A percentile compares a stretch with the other conserved stretches of the same genome.
phyloP scores from a whole-genome alignment of 2,797 vertebrate genomes.

The Aphelocoma californica region DNA sequence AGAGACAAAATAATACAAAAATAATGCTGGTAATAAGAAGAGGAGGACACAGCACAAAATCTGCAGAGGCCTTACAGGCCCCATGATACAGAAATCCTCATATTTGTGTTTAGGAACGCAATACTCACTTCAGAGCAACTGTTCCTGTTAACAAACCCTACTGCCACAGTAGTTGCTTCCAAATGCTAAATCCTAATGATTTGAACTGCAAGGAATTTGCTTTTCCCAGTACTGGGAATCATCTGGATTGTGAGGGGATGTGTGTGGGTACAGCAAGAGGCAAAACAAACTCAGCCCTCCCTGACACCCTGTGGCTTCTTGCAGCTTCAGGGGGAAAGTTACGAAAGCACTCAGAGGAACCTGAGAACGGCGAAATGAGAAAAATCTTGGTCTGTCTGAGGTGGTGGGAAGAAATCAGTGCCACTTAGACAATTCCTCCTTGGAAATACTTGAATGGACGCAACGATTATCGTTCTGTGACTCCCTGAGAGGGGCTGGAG shows the following conservation, averaged over 20 bases:
- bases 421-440: not conserved
- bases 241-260: not conserved
- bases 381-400: not conserved
- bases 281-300: not conserved
- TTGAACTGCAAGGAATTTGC: not conserved
- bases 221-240: not conserved
- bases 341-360: not conserved
- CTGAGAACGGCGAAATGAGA: not conserved
- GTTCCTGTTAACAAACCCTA: not conserved
- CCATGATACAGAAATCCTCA: not conserved
- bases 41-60: not conserved
- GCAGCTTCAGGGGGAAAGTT: not conserved
- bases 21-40: not conserved
- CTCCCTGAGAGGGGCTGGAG: not conserved
- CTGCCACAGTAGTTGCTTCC: not conserved
- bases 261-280: not conserved
- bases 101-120: not conserved
- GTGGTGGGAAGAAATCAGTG: not conserved
- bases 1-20: not conserved
- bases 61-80: not conserved
- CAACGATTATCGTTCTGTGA: fast-evolving
- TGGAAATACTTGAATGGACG: not conserved
- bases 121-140: not conserved
- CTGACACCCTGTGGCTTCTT: not conserved
- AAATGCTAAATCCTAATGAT: not conserved